Evolutionary conservation across 2,888 invertebrate species (phyloP), one percentile per base, ranked within the genome.

Genomic region (Thymelicus lineola): DNA sequence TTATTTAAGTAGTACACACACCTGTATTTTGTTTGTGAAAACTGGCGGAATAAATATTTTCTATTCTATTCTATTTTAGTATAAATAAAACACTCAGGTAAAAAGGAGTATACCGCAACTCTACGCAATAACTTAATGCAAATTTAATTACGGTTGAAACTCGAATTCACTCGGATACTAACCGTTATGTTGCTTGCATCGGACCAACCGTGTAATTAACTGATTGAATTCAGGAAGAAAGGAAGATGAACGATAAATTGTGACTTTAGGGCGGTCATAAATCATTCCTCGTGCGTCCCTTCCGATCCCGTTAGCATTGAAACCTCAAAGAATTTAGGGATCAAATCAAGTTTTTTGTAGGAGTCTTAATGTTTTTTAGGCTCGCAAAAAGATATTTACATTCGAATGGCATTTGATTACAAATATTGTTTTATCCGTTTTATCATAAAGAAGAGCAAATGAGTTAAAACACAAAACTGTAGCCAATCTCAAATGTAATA

Each of bases 151-250:
- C 12, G n/a, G 7, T 15, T 36, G 14, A 48, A 48, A n/a, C 28
- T 46, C 48, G 20, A 20, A 53, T 53, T 17, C 6, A 55, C 35
- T 53, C 35, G 53, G 36, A 42, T 0, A 42, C 42, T 36, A 50
- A 64, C 64, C 64, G 42, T 55, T 64, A 55, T 17, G 55, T 42
- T 17, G 17, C 15, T 36, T 38, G 50, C 53, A 53, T 55, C n/a
- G 12, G 20, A 7, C 36, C n/a, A 45, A 46, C 57, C 45, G 45
- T 62, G 46, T 55, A 68, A 68, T 68, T 68, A 68, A 62, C 62
- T 35, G 46, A 68, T 68, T 57, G 62, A 62, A 68, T 68, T 68
- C 62, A 62, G 62, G 68, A 62, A 68, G 68, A 68, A 46, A 62
- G 61, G 45, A 28, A 62, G 68, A 68, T 68, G 48, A 62, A 68